Percentiles rank a stretch among this genome's conserved stretches.
Evolutionary conservation across 2,888 invertebrate genomes (phyloP).

Genomic region (Drosophila neonasuta): DNA sequence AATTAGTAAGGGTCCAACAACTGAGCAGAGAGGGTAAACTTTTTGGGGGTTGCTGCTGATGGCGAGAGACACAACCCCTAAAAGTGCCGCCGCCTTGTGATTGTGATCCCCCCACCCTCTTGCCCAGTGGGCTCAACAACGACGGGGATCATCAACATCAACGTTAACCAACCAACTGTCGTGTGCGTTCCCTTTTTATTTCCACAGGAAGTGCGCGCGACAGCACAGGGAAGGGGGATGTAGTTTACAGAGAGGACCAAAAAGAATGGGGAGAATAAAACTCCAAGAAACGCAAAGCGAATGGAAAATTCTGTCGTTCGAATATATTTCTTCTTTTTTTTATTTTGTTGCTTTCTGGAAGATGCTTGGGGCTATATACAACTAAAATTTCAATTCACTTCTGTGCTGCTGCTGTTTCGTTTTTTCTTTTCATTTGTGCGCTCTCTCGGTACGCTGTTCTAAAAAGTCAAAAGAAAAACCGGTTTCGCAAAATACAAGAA

Average conservation of each 20-base stretch:
- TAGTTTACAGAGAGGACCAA: not conserved
- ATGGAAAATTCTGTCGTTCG: not conserved
- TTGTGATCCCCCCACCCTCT: slow-evolving; percentile 49
- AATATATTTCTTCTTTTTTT: not conserved
- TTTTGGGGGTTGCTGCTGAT: slow-evolving; percentile 58
- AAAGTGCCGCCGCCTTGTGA: slow-evolving; percentile 18
- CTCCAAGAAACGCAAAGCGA: not conserved
- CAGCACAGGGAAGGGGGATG: slow-evolving; percentile 20
- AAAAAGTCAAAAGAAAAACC: slow-evolving; percentile 78
- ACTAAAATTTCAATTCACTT: slow-evolving; percentile 15
- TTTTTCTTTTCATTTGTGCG: slow-evolving; percentile 27
- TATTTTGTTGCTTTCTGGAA: not conserved
- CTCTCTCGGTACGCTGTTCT: slow-evolving; percentile 35
- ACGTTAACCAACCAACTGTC: slow-evolving; percentile 33
- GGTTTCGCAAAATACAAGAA: slow-evolving; percentile 72
- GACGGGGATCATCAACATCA: slow-evolving; percentile 40
- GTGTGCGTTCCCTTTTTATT: slow-evolving; percentile 10
- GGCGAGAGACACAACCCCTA: slow-evolving; percentile 37
- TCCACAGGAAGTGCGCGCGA: slow-evolving; percentile 39
- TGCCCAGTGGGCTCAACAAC: not conserved
- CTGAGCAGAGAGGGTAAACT: slow-evolving; percentile 24
- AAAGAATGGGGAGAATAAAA: not conserved
- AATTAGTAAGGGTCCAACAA: slow-evolving; percentile 33
- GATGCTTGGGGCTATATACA: slow-evolving; percentile 10
- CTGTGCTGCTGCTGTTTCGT: slow-evolving; percentile 14